phyloP scores from a whole-genome alignment of 1,140 invertebrate genomes.

The Drosophila ambigua region DNA sequence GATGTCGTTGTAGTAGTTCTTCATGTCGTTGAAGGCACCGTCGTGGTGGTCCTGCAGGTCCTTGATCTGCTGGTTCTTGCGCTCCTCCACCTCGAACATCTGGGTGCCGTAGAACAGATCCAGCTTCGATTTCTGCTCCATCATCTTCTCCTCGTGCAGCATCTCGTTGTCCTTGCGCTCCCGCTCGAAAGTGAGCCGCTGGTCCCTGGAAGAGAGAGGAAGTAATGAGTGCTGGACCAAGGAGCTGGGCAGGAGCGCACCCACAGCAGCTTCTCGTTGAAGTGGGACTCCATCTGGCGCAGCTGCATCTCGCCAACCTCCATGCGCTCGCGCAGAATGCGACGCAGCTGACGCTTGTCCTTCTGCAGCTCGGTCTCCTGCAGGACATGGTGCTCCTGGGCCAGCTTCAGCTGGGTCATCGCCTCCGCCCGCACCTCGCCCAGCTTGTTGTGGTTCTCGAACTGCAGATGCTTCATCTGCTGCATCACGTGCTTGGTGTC shows the following conservation, averaged over 20 bases:
- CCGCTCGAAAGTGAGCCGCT: conserved; percentile 86
- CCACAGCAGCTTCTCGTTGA: conserved; percentile 87
- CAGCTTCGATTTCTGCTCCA: conserved; percentile 89
- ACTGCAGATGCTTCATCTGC: conserved; percentile 96
- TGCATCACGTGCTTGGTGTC: conserved; percentile 95
- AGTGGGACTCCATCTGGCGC: conserved; percentile 78
- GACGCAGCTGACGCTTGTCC: conserved; percentile 91
- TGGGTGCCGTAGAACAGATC: conserved; percentile 90
- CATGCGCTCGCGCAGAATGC: conserved; percentile 90
- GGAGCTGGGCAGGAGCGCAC: conserved; percentile 15
- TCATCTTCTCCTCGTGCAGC: conserved; percentile 92
- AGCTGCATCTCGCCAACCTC: conserved; percentile 77
- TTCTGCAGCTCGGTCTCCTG: conserved; percentile 91
- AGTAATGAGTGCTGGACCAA: not conserved
- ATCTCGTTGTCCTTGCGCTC: conserved; percentile 91
- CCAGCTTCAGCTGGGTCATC: conserved; percentile 89
- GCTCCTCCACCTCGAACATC: conserved; percentile 93
- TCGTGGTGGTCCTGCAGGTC: conserved; percentile 93
- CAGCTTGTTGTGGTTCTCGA: conserved; percentile 92
- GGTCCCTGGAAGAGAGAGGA: conserved; percentile 40
- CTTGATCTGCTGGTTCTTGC: conserved; percentile 94
- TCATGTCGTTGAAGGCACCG: conserved; percentile 93
- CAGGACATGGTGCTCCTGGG: conserved; percentile 89
- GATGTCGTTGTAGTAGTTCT: conserved; percentile 97
- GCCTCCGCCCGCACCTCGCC: conserved; percentile 87